A percentile compares a stretch with the other conserved stretches of the same genome.
Conservation (phyloP, 1,140 invertebrate species). For the Euglossa dilemma region DNA sequence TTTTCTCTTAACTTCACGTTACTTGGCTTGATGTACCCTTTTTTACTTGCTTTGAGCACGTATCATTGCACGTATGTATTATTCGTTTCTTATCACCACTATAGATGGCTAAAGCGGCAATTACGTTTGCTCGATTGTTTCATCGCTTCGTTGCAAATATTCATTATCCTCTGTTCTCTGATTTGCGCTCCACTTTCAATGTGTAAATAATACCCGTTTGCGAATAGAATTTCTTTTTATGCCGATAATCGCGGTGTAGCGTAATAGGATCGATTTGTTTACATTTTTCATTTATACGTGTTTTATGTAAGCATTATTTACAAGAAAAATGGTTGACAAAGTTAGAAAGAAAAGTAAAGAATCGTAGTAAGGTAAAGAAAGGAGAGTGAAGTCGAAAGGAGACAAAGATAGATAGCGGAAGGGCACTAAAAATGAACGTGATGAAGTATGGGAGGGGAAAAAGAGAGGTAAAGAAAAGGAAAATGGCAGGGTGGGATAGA, state of each 20-base stretch:
- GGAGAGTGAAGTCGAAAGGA: background rate
- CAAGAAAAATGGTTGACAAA: background rate
- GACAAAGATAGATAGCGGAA: conserved; percentile 33
- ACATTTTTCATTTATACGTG: conserved; percentile 7
- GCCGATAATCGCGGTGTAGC: background rate
- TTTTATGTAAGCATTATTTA: conserved; percentile 9
- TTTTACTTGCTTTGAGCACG: conserved; percentile 42
- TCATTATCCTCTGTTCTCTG: background rate
- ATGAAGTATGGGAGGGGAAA: background rate
- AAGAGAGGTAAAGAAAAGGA: background rate
- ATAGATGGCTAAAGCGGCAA: background rate
- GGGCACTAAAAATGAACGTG: conserved; percentile 19
- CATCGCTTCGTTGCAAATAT: conserved; percentile 20
- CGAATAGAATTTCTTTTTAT: background rate
- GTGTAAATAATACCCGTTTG: background rate
- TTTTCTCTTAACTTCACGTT: conserved; percentile 18
- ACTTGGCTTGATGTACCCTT: conserved; percentile 11
- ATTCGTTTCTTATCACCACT: background rate
- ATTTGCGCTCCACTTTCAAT: background rate
- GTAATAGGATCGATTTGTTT: conserved; percentile 26
- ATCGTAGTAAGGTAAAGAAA: background rate
- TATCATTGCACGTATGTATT: conserved; percentile 40
- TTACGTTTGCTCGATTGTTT: conserved; percentile 22
- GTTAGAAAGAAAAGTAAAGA: background rate
- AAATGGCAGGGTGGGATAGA: conserved; percentile 9